A percentile compares a stretch with the other conserved stretches of the same genome.
Conservation (phyloP, 2,113 vertebrate species). For the Hydropotes inermis region DNA sequence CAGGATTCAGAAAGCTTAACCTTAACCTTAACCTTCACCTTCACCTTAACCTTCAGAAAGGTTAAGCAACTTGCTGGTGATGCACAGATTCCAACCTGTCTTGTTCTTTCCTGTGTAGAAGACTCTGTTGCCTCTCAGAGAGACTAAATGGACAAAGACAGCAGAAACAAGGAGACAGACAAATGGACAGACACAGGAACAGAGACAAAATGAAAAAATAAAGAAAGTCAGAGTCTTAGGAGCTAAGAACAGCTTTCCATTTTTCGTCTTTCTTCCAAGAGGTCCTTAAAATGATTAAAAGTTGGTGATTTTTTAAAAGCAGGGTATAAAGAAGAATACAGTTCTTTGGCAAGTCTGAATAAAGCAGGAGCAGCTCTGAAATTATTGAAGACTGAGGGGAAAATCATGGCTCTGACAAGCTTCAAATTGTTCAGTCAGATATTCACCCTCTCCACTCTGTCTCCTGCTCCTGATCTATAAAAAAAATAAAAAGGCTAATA, state of each 20-base stretch:
- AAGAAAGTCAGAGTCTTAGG: neutral
- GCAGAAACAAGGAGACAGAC: neutral
- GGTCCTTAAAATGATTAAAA: slow-evolving; percentile 30
- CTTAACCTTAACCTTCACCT: too few relatives aligned
- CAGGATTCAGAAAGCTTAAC: neutral
- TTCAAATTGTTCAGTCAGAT: slow-evolving; percentile 9
- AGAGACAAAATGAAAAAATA: neutral
- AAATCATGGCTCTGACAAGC: neutral
- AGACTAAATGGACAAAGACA: neutral
- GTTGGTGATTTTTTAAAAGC: slow-evolving; percentile 9
- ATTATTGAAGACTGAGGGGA: neutral
- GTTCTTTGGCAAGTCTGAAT: slow-evolving; percentile 11
- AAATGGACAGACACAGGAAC: neutral
- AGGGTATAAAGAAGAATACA: neutral
- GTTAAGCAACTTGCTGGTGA: neutral
- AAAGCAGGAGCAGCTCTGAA: neutral
- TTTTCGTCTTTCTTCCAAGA: slow-evolving; percentile 3
- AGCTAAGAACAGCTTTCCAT: neutral
- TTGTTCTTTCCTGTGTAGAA: neutral
- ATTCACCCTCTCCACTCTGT: neutral
- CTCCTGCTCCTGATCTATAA: neutral
- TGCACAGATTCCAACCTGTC: neutral
- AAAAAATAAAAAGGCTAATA: neutral
- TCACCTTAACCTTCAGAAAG: too few relatives aligned
- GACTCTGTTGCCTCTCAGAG: neutral